phyloP scores from a whole-genome alignment of 23 tunicate species.

The Ciona savignyi region DNA sequence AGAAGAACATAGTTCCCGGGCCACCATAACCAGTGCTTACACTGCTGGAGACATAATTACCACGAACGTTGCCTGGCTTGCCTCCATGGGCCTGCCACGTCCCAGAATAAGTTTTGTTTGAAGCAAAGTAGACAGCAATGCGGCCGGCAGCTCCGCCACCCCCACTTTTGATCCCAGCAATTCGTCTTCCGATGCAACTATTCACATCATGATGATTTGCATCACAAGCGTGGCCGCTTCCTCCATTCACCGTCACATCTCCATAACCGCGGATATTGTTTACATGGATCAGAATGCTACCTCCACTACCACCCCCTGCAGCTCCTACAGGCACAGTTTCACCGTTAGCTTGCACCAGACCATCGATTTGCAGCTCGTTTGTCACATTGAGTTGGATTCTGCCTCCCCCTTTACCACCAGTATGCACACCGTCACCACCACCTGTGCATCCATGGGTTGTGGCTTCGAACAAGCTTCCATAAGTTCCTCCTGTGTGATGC shows the following conservation, averaged over 20 bases:
- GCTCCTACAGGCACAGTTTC: slow-evolving; percentile 9
- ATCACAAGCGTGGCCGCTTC: slow-evolving; percentile 9
- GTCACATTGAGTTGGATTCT: too few relatives aligned
- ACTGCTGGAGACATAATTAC: neutral
- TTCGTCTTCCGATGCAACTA: neutral
- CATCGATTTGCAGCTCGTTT: slow-evolving; percentile 23
- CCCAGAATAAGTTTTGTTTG: slow-evolving; percentile 21
- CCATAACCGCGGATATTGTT: slow-evolving; percentile 28
- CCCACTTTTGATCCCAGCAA: slow-evolving; percentile 10
- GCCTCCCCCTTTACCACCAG: slow-evolving; percentile 6
- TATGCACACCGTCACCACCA: slow-evolving; percentile 7
- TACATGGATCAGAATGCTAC: slow-evolving; percentile 15
- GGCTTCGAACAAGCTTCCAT: slow-evolving; percentile 15
- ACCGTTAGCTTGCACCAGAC: slow-evolving; percentile 14
- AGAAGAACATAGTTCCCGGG: slow-evolving; percentile 26
- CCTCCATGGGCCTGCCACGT: slow-evolving; percentile 33
- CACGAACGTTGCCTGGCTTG: neutral
- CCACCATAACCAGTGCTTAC: slow-evolving; percentile 20
- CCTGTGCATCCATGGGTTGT: slow-evolving; percentile 14
- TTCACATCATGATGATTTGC: neutral
- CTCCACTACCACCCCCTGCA: slow-evolving; percentile 30
- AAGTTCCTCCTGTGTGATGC: slow-evolving; percentile 11
- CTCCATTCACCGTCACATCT: slow-evolving; percentile 30
- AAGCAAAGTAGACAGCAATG: slow-evolving; percentile 19
- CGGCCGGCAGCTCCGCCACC: slow-evolving; percentile 32